Base-by-base conservation (phyloP, 2,888 invertebrate species). In the Papilio protenor region DNA sequence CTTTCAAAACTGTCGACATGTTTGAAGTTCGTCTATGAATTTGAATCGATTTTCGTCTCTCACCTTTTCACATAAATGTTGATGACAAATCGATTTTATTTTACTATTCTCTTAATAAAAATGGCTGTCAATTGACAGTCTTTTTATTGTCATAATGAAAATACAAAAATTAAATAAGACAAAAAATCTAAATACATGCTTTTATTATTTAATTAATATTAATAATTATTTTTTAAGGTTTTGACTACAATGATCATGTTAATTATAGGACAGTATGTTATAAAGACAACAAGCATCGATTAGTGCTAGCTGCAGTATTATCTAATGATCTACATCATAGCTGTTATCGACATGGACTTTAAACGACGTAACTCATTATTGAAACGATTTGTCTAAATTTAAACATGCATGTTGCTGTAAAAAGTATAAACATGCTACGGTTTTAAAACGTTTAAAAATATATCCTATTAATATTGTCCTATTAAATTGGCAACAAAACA, bases 11-110 rank as follows among this genome's bases (percentile, higher is more conserved):
- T 45, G 64, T 66, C 57, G 57, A 45, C 14, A 27, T 61, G 45
- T 61, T 40, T 55, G 72, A 73, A 21, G 57, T 57, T 73, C 27
- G 59, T 75, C 16, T 47, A 5, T n/a, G 14, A 14, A 33, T 70
- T 47, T 52, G 64, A 18, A 40, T 45, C 40, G 10, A 27, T 45
- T 45, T 16, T 40, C 23, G 45, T 23, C 49, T 61, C 61, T 40
- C 72, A 52, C 64, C 59, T 76, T 72, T 71, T 71, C 69, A 23
- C 66, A 70, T 40, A 40, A 57, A n/a, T 23, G 40, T 57, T 73
- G 8, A 55, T 75, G 72, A 72, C 3, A 55, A 33, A 72, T 55
- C 52, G 52, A 71, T 71, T 71, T 27, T 52, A 27, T 16, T 71
- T 8, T 18, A 27, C 55, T 33, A 18, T 23, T 52, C 3, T 23